Evolutionary conservation across 92 coral and sea anemone species (phyloP).

Genomic region (Actinostola sp.): DNA sequence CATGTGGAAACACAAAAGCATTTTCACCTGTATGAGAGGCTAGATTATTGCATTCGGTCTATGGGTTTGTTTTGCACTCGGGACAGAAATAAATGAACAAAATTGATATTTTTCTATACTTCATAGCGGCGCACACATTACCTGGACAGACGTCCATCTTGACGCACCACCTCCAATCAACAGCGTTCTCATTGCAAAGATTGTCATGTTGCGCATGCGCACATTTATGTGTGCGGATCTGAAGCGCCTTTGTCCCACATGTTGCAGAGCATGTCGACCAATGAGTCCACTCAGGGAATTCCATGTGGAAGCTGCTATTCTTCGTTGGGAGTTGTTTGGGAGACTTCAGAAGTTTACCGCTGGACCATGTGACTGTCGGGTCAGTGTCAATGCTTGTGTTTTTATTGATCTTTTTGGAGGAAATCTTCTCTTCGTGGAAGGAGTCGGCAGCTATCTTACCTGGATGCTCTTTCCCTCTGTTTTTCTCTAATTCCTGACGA

Average conservation of each 20-base stretch:
- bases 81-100: too few species aligned
- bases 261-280: conserved; percentile 48
- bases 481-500: too few species aligned
- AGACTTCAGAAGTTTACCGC: neutral
- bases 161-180: conserved; percentile 38
- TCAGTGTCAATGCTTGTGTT: neutral
- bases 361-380: neutral
- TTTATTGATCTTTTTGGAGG: too few species aligned
- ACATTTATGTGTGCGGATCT: conserved; percentile 38
- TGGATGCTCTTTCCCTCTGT: too few species aligned
- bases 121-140: neutral
- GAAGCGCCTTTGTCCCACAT: conserved; percentile 32
- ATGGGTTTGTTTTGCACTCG: too few species aligned
- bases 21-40: too few species aligned
- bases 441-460: too few species aligned
- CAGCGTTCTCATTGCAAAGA: conserved; percentile 13
- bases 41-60: too few species aligned
- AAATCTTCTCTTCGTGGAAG: too few species aligned
- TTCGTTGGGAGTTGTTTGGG: neutral
- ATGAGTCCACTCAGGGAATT: conserved; percentile 13
- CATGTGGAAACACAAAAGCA: too few species aligned
- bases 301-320: neutral
- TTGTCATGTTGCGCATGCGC: conserved; percentile 2
- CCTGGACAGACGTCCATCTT: conserved; percentile 19
- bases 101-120: neutral